Percentiles rank a stretch among this genome's conserved stretches.
These are phyloP conservation scores for Trachelus iudaicus DNA, from an alignment of 2,888 invertebrate genomes.

Conservation along the genomic window DNA sequence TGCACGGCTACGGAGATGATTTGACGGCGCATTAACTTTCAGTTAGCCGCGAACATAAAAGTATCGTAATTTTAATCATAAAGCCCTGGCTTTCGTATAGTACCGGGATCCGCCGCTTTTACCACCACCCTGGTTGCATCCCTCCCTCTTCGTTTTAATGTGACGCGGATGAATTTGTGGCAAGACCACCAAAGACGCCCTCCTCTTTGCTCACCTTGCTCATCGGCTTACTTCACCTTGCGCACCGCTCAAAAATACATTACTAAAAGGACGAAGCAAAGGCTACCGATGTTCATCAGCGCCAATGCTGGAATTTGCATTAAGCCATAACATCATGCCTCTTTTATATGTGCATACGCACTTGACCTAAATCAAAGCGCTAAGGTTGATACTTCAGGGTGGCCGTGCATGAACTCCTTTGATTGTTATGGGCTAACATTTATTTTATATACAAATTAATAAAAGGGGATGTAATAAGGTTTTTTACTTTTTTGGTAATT, in stretches of 20 bases:
- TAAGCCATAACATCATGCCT: background rate
- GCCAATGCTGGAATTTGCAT: conserved; percentile 47
- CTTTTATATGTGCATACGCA: background rate
- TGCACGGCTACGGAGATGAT: conserved; percentile 27
- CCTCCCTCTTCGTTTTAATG: conserved; percentile 28
- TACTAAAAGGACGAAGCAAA: conserved; percentile 9
- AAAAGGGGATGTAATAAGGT: conserved; percentile 2
- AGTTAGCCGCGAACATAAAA: conserved; percentile 54
- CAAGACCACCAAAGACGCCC: conserved; percentile 53
- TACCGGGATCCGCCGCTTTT: conserved; percentile 3
- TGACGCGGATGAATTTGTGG: conserved; percentile 48
- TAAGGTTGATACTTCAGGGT: background rate
- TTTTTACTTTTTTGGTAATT: background rate
- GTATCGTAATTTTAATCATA: conserved; percentile 57
- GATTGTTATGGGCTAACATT: background rate
- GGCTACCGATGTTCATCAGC: conserved; percentile 30
- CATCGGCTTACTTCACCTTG: conserved; percentile 16
- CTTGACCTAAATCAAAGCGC: background rate
- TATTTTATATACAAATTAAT: background rate
- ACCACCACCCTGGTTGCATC: conserved; percentile 1
- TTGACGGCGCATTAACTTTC: conserved; percentile 54
- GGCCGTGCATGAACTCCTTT: background rate
- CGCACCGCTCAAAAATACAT: conserved; percentile 38
- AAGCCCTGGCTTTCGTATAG: conserved; percentile 37
- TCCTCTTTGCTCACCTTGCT: background rate